Conservation (phyloP, 1,140 invertebrate species). For the Musca vetustissima region DNA sequence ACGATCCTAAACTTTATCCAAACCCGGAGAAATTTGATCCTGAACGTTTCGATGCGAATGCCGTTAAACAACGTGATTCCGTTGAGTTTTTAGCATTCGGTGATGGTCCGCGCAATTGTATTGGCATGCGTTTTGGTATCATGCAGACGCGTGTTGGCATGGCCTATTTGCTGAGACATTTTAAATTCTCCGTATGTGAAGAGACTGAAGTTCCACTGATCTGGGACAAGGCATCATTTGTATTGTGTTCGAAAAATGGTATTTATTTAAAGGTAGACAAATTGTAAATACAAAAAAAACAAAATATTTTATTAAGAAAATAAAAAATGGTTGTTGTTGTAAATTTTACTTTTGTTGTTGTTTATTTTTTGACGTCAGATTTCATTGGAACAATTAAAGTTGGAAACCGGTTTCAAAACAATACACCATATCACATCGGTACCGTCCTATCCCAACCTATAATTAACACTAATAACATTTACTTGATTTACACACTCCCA, state of each 20-base stretch:
- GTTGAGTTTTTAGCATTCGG: constrained; percentile 61
- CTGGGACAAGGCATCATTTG: constrained; percentile 37
- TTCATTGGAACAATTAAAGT: too few relatives aligned
- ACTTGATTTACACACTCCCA: too few relatives aligned
- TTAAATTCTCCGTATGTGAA: constrained; percentile 33
- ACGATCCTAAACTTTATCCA: constrained; percentile 58
- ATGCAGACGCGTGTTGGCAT: constrained; percentile 52
- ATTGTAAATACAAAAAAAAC: not conserved
- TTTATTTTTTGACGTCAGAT: too few relatives aligned
- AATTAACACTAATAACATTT: too few relatives aligned
- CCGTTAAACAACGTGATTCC: constrained; percentile 49
- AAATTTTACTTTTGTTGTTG: too few relatives aligned
- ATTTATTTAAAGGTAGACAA: constrained; percentile 46
- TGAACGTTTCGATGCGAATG: constrained; percentile 59
- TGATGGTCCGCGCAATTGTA: constrained; percentile 58
- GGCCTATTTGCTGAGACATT: constrained; percentile 42
- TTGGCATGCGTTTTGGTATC: constrained; percentile 53
- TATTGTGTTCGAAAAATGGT: constrained; percentile 48
- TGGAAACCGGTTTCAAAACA: too few relatives aligned
- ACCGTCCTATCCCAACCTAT: too few relatives aligned
- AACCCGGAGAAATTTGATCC: constrained; percentile 63
- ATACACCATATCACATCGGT: too few relatives aligned
- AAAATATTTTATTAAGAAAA: constrained; percentile 9
- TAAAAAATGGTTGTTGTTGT: too few relatives aligned
- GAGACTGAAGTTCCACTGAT: constrained; percentile 29